A percentile compares a stretch with the other conserved stretches of the same genome.
phyloP scores from a whole-genome alignment of 2,113 vertebrate genomes.

The Acrocephalus arundinaceus region DNA sequence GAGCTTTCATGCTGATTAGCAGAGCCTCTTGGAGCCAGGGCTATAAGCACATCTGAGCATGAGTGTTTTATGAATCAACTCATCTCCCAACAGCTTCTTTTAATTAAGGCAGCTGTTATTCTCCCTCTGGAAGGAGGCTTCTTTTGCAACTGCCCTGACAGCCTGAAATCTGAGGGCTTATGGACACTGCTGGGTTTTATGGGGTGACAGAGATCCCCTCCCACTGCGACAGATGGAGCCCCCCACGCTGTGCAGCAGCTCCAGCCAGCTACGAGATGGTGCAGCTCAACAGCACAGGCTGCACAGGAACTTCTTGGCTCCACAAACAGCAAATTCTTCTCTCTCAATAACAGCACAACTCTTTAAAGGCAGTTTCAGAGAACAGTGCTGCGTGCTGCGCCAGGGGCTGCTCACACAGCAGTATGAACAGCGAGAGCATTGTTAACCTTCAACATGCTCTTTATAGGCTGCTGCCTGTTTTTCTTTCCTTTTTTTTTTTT shows the following conservation, averaged over 20 bases:
- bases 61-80: not conserved
- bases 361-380: not conserved
- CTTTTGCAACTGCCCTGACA: not conserved
- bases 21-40: not conserved
- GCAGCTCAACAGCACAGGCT: not conserved
- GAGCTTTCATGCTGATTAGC: not conserved
- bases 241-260: not conserved
- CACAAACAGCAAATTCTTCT: not conserved
- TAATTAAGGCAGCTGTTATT: not conserved
- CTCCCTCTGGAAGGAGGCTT: not conserved
- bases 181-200: not conserved
- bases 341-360: not conserved
- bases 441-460: constrained; percentile 10
- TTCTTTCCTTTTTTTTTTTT: not conserved
- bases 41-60: not conserved
- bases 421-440: not conserved
- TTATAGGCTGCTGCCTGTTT: not conserved
- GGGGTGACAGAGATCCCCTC: not conserved
- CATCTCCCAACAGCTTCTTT: not conserved
- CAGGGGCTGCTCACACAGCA: not conserved
- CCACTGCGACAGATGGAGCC: not conserved
- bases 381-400: not conserved
- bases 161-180: not conserved
- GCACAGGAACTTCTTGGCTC: not conserved
- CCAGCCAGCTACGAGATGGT: not conserved